A percentile compares a stretch with the other conserved stretches of the same genome.
These are phyloP conservation scores for Cavia porcellus DNA, from an alignment of 2,113 vertebrate species.

Conservation along the genomic window DNA sequence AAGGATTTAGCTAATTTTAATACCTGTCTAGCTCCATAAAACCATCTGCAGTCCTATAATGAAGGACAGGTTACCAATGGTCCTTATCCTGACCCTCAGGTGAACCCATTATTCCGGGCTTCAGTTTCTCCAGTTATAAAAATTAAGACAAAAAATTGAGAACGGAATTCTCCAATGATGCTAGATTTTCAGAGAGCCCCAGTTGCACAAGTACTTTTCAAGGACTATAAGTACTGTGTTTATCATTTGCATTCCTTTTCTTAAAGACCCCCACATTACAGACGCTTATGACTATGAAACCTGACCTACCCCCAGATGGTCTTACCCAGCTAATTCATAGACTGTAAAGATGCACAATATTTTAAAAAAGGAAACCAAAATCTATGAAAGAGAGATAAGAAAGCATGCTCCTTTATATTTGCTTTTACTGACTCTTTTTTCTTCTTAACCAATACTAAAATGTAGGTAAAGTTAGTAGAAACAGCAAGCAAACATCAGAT, in stretches of 20 bases:
- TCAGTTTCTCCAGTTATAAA: constrained; percentile 44
- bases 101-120: background rate
- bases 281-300: background rate
- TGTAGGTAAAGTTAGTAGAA: background rate
- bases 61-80: too few species aligned
- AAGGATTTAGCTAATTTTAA: background rate
- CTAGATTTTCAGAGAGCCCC: background rate
- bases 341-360: background rate
- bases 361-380: constrained; percentile 38
- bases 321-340: background rate
- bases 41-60: background rate
- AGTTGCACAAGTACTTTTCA: background rate
- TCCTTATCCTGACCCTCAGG: background rate
- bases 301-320: background rate
- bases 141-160: background rate
- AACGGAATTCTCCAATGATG: background rate
- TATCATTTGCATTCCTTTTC: constrained; percentile 17
- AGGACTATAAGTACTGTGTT: background rate
- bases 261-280: background rate
- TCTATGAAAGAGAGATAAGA: constrained; percentile 26
- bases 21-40: background rate
- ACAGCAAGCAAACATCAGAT: constrained; percentile 26
- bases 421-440: background rate
- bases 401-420: background rate
- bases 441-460: background rate